Evolutionary conservation across 2,113 vertebrate genomes (phyloP).

Genomic region (Sprattus sprattus): DNA sequence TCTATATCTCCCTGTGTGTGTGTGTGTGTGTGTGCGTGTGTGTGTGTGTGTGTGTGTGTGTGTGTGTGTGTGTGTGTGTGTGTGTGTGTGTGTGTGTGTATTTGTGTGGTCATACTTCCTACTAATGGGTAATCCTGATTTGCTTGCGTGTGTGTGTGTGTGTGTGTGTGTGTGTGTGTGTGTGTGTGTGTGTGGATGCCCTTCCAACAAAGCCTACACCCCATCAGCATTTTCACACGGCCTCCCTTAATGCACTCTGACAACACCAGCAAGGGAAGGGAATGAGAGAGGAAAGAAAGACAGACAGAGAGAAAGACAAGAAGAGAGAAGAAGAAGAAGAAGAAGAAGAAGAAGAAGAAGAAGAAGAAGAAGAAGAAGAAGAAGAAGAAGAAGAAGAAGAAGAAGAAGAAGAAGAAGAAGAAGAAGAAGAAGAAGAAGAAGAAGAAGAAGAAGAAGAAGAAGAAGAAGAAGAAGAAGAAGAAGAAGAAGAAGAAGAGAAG

Average conservation of each 20-base stretch:
- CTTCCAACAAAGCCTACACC: neutral
- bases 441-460: neutral
- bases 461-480: too few relatives aligned
- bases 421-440: neutral
- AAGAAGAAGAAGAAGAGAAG: too few relatives aligned
- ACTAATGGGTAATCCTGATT: too few relatives aligned
- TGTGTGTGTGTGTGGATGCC: neutral
- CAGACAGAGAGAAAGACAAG: neutral
- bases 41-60: neutral
- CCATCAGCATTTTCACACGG: neutral
- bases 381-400: neutral
- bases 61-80: neutral
- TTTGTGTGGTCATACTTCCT: too few relatives aligned
- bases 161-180: constrained; percentile 6
- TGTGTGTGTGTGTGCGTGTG: neutral
- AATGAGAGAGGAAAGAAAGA: neutral
- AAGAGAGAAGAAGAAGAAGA: neutral
- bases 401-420: neutral
- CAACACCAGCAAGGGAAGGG: neutral
- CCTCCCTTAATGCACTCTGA: neutral
- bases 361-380: neutral
- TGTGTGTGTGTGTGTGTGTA: neutral
- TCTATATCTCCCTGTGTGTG: too few relatives aligned
- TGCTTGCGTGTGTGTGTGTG: neutral
- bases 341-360: neutral